A percentile compares a stretch with the other conserved stretches of the same genome.
Conservation (phyloP, 2,113 vertebrate species). For the Nansenia antarctica region DNA sequence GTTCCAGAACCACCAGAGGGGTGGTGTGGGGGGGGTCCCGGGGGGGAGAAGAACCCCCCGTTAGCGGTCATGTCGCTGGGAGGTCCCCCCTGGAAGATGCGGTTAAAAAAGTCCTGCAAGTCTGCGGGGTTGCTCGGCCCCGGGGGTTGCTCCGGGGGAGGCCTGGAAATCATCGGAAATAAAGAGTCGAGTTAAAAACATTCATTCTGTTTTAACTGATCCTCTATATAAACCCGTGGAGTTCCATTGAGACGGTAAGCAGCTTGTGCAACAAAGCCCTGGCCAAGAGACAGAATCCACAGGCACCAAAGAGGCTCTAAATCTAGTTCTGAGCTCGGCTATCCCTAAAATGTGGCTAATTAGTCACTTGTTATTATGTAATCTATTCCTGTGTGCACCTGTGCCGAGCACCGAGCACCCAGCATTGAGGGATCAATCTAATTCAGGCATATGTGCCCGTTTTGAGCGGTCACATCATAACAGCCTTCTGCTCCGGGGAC, state of each 20-base stretch:
- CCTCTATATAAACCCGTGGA: background rate
- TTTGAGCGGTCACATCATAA: background rate
- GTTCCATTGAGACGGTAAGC: background rate
- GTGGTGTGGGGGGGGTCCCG: conserved; percentile 63
- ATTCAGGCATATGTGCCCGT: background rate
- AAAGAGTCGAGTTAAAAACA: background rate
- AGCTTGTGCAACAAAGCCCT: background rate
- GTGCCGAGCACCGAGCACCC: background rate
- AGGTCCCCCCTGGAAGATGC: conserved; percentile 85
- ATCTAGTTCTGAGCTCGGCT: too few relatives aligned
- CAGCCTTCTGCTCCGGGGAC: conserved; percentile 18
- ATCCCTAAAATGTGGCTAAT: too few relatives aligned
- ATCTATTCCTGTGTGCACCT: too few relatives aligned
- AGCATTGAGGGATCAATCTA: background rate
- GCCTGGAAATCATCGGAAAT: conserved; percentile 62
- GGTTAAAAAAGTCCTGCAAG: conserved; percentile 86
- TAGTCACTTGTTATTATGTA: too few relatives aligned
- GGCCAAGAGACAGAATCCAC: too few relatives aligned
- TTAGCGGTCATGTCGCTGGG: conserved; percentile 78
- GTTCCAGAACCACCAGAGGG: too few relatives aligned
- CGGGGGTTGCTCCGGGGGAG: conserved; percentile 69
- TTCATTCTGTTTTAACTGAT: too few relatives aligned
- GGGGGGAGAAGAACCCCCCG: conserved; percentile 80
- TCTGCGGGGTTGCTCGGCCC: conserved; percentile 78
- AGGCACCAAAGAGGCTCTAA: too few relatives aligned